Evolutionary conservation across 92 coral and sea anemone species (phyloP).

Genomic region (Epizoanthus rinbou): DNA sequence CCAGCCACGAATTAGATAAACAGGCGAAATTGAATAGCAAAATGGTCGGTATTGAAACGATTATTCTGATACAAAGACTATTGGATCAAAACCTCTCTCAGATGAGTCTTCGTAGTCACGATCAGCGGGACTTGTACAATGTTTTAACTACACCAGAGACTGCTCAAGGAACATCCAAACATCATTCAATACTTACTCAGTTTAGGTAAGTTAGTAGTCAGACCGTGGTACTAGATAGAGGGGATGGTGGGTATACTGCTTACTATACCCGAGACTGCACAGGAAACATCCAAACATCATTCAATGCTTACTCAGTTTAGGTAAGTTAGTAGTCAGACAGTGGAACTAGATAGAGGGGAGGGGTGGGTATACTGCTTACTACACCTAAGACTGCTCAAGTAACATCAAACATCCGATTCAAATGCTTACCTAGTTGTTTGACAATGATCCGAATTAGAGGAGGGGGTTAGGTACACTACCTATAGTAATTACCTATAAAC

Average conservation of each 20-base stretch:
- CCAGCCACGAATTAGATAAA: background rate
- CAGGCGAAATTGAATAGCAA: constrained; percentile 32
- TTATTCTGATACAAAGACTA: constrained; percentile 56
- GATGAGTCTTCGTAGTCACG: constrained; percentile 8
- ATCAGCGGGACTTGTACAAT: constrained; percentile 38
- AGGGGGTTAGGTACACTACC: no score
- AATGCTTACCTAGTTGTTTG: no score
- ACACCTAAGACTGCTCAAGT: no score
- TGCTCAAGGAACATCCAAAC: constrained; percentile 56
- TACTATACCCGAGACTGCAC: no score
- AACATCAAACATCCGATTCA: no score
- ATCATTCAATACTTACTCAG: constrained; percentile 68
- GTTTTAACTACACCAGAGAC: constrained; percentile 69
- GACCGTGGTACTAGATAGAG: background rate
- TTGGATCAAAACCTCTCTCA: constrained; percentile 54
- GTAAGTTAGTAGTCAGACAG: constrained; percentile 36
- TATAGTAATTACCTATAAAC: no score
- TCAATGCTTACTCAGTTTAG: constrained; percentile 81
- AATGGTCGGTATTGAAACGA: constrained; percentile 68
- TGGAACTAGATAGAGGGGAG: background rate
- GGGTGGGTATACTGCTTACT: no score
- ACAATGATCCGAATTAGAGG: no score
- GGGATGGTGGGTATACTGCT: no score
- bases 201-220: constrained; percentile 64
- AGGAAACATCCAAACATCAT: constrained; percentile 45